Conservation (phyloP, 2,113 vertebrate species). For the Peromyscus maniculatus region DNA sequence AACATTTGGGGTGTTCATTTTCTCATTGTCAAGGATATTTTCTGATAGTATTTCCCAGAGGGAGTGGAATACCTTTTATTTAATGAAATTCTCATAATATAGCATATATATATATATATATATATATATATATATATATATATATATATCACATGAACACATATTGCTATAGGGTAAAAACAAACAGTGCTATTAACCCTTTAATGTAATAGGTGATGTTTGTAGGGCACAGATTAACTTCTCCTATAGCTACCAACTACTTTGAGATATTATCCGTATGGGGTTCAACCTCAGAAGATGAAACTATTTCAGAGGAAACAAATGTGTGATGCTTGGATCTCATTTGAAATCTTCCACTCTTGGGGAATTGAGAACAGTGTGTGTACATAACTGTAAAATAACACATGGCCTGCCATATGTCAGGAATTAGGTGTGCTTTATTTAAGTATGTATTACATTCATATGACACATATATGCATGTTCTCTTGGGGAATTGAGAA, state of each 20-base stretch:
- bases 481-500: neutral
- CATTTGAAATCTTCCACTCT: constrained; percentile 31
- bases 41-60: constrained; percentile 14
- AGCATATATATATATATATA: neutral
- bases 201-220: constrained; percentile 1
- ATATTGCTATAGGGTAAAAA: neutral
- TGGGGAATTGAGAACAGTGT: neutral
- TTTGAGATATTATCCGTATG: neutral
- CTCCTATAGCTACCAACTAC: neutral
- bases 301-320: constrained; percentile 18
- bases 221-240: neutral
- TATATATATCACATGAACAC: neutral
- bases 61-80: neutral
- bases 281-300: neutral
- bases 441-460: neutral
- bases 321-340: neutral
- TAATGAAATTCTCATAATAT: neutral
- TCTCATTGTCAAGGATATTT: neutral
- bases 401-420: neutral
- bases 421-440: constrained; percentile 9
- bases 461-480: neutral
- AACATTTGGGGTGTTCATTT: neutral
- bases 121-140: too few relatives aligned
- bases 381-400: neutral
- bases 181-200: neutral